Conservation (phyloP, 2,113 vertebrate genomes). For the Channa argus region DNA sequence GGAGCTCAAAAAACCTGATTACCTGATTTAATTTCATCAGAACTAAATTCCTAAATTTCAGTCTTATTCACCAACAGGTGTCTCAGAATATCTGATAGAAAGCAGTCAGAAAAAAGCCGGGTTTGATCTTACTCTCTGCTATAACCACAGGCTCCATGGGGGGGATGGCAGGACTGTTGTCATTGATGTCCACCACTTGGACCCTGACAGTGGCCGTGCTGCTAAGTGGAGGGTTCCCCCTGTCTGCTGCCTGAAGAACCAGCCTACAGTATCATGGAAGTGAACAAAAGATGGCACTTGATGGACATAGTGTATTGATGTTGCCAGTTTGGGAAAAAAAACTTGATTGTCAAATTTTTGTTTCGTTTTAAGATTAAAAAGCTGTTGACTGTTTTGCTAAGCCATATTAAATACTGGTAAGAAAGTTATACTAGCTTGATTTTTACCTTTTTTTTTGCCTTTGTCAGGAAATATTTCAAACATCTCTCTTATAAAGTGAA, state of each 20-base stretch:
- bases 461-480: too few species aligned
- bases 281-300: background rate
- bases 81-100: background rate
- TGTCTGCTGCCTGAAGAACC: slow-evolving; percentile 89
- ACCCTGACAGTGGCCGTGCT: slow-evolving; percentile 84
- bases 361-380: too few species aligned
- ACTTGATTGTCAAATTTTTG: too few species aligned
- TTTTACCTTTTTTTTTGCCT: too few species aligned
- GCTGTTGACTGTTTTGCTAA: too few species aligned
- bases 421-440: too few species aligned
- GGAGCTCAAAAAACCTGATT: background rate
- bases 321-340: background rate
- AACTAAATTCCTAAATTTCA: background rate
- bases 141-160: slow-evolving; percentile 83
- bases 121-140: slow-evolving; percentile 87
- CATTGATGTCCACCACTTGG: slow-evolving; percentile 91
- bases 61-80: background rate
- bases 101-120: background rate
- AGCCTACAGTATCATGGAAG: slow-evolving; percentile 80
- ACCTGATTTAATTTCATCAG: background rate
- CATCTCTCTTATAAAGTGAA: too few species aligned
- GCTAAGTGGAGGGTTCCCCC: slow-evolving; percentile 87
- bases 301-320: background rate
- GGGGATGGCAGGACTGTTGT: slow-evolving; percentile 88
- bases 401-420: too few species aligned